These are phyloP conservation scores for Cossypha heuglini DNA, from an alignment of 2,797 vertebrate species.

Conservation along the genomic window DNA sequence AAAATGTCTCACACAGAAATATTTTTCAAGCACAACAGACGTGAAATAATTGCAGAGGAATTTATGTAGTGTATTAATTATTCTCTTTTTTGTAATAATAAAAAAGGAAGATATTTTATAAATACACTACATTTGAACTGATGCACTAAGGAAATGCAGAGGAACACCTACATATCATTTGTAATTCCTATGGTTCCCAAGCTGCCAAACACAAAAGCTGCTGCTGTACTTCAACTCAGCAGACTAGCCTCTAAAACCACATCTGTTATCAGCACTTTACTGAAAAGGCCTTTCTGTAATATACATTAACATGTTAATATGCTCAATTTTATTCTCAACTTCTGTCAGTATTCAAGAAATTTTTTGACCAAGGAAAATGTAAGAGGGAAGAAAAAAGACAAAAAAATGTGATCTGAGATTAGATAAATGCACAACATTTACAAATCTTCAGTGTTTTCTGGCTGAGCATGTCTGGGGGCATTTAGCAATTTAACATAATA, in stretches of 20 bases:
- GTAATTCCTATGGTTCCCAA: background rate
- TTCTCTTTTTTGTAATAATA: background rate
- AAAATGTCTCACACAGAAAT: background rate
- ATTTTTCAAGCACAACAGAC: background rate
- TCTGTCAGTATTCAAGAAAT: background rate
- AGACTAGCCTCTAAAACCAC: background rate
- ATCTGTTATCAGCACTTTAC: background rate
- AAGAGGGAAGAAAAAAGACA: background rate
- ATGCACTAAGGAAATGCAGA: background rate
- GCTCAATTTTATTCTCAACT: background rate
- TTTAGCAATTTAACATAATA: background rate
- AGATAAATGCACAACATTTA: background rate
- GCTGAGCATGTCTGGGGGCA: background rate
- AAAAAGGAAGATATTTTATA: background rate
- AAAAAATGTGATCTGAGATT: background rate
- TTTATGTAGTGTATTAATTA: background rate
- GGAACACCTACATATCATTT: background rate
- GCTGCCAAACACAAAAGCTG: background rate
- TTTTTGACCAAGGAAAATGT: background rate
- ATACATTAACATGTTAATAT: background rate
- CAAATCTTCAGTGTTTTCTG: background rate
- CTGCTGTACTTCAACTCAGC: background rate
- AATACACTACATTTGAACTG: background rate
- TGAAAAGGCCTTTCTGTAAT: background rate
- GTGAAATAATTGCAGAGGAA: background rate